These are phyloP conservation scores for Lasioglossum vierecki DNA, from an alignment of 2,888 invertebrate species.

Conservation along the genomic window DNA sequence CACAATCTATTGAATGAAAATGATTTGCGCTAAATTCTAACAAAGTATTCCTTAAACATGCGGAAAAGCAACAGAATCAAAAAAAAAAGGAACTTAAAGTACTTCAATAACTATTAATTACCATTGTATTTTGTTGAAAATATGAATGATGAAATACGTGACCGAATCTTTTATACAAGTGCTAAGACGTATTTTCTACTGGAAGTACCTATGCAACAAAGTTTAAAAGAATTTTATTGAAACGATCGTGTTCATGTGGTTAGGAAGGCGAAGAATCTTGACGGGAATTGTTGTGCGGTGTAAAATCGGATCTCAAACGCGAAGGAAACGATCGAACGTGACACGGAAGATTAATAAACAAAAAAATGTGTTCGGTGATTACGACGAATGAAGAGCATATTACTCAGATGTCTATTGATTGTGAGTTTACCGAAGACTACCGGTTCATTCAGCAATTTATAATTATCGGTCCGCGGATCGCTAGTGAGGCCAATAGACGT, in stretches of 20 bases:
- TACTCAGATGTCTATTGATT: conserved; percentile 58
- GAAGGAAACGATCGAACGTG: background rate
- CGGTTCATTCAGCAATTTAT: conserved; percentile 21
- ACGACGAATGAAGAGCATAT: conserved; percentile 38
- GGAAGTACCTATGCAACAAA: conserved; percentile 4
- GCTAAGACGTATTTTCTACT: background rate
- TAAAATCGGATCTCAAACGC: background rate
- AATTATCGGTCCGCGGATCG: conserved; percentile 11
- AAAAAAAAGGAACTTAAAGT: background rate
- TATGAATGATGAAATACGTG: background rate
- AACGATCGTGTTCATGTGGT: conserved; percentile 39
- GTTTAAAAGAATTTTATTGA: conserved; percentile 2
- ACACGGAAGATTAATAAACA: conserved; percentile 7
- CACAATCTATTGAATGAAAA: background rate
- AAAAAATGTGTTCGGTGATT: conserved; percentile 41
- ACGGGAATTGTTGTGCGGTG: conserved; percentile 2
- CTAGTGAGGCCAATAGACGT: background rate
- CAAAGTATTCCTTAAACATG: conserved; percentile 13
- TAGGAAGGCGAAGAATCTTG: conserved; percentile 46
- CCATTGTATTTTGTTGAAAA: conserved; percentile 4
- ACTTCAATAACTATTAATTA: conserved; percentile 10
- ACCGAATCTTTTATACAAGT: background rate
- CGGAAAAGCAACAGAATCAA: background rate
- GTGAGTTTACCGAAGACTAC: conserved; percentile 29
- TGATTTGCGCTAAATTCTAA: conserved; percentile 8